A percentile compares a stretch with the other conserved stretches of the same genome.
phyloP scores from a whole-genome alignment of 2,113 vertebrate genomes.

The Eulemur rufifrons region DNA sequence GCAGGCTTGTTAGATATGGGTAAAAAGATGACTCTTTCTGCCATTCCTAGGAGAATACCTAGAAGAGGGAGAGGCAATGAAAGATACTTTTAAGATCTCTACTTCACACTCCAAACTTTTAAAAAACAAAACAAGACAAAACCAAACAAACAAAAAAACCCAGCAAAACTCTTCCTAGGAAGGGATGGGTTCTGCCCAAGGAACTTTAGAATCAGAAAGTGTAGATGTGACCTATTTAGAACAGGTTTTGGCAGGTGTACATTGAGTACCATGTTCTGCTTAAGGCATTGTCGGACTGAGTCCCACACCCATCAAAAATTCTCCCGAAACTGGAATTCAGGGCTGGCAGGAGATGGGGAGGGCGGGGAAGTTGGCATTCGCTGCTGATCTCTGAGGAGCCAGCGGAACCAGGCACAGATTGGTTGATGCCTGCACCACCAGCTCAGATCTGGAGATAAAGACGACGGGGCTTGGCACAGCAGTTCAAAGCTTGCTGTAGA shows the following conservation, averaged over 20 bases:
- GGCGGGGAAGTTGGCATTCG: neutral
- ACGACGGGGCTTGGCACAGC: neutral
- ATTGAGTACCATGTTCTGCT: neutral
- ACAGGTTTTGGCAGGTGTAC: constrained; percentile 55
- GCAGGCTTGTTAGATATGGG: neutral
- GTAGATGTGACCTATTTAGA: constrained; percentile 11
- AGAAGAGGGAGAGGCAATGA: neutral
- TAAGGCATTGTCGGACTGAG: neutral
- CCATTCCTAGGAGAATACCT: neutral
- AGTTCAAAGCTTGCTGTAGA: neutral
- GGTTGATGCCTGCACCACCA: neutral
- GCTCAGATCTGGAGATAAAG: neutral
- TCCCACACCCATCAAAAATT: constrained; percentile 11
- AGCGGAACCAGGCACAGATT: neutral
- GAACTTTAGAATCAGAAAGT: neutral
- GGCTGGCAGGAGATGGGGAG: neutral
- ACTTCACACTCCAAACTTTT: neutral
- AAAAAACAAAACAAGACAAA: neutral
- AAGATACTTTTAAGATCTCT: neutral
- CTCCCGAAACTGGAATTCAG: constrained; percentile 29
- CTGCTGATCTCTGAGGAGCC: neutral
- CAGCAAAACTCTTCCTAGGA: neutral
- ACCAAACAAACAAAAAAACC: neutral
- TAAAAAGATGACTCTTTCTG: neutral
- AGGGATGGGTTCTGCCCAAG: neutral